Base-by-base conservation (phyloP, 2,888 invertebrate genomes). In the Heteromyza rotundicornis region DNA sequence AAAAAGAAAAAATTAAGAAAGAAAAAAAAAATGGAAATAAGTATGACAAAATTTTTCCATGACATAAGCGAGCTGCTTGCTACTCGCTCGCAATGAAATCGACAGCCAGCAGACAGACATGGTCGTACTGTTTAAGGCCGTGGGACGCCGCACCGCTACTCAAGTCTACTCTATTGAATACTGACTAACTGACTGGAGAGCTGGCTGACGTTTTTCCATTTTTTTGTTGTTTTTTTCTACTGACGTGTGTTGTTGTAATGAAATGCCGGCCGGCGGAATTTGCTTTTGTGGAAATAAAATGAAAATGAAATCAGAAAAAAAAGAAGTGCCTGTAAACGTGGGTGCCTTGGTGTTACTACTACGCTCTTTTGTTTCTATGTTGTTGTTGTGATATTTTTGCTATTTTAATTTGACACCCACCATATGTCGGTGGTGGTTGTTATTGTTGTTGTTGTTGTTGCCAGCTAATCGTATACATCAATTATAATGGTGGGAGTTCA, bases 401-500 rank as follows among this genome's bases (percentile, higher is more conserved):
- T 40, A n/a, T 40, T 40, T 40, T 40, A 8, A 40, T 40, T 40
- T 40, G 40, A 40, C 40, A 40, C 40, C 40, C 40, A 40, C 40
- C 16, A 14, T 40, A 32, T 32, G 32, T 32, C 12, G 32, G 32
- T 32, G 32, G 32, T 12, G 32, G 40, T 40, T 40, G 40, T n/a
- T n/a, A 40, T 40, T n/a, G 40, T 40, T 3, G n/a, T n/a, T n/a
- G 40, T 40, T n/a, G 40, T 40, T 40, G 40, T 40, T 40, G 40
- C n/a, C 10, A 3, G 5, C 40, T 40, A 40, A 40, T 40, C 40
- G 40, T 7, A 40, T 12, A 40, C 40, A 40, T 40, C 40, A 40
- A 40, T 40, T 40, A 40, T 12, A 40, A 40, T 40, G n/a, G 40
- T 40, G 40, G 40, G 40, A 40, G 40, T 40, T 40, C 40, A 40